Base-by-base conservation (phyloP, 2,113 vertebrate species). In the Microcebus lehilahytsara region DNA sequence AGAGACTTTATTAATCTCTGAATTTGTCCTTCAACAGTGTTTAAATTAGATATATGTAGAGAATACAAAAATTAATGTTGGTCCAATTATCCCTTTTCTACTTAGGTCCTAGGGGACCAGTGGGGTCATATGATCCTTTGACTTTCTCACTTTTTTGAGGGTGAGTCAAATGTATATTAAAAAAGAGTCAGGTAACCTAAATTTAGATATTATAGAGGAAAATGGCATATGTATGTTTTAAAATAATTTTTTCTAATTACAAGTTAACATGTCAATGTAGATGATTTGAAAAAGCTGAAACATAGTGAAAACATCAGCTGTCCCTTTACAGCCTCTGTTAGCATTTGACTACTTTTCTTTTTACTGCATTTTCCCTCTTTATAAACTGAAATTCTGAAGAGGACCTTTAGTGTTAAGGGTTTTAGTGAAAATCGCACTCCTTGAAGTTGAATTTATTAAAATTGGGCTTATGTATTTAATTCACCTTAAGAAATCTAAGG, bases 371-470 rank as follows among this genome's bases (percentile, higher is more conserved):
- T 92, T 95, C n/a, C n/a, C 19, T 32, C 66, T 58, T n/a, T 25
- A 30, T 80, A 95, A 91, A 64, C 23, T 49, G 49, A 95, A 87
- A 87, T 80, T 81, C 22, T 78, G n/a, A 77, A 71, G 69, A 77
- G 78, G 77, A 34, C 27, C 16, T 92, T 89, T 13, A 89, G 30
- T 77, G 34, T 75, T 74, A 83, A 92, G 32, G 22, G 67, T 89
- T 89, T 88, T 67, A 92, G 84, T 49, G 34, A 66, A 79, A 60
- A 58, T 72, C 42, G 56, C 58, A 71, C 49, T 49, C 49, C n/a
- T 77, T 71, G 74, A 79, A 49, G 19, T 85, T 79, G 60, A 87
- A 62, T 79, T 90, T 20, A 46, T 72, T 90, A 71, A 90, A 64
- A 25, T 49, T 49, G 49, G 10, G 49, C 49, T 49, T 49, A 49